Conservation (phyloP, 1,140 invertebrate genomes). For the Tetramorium alpestre region DNA sequence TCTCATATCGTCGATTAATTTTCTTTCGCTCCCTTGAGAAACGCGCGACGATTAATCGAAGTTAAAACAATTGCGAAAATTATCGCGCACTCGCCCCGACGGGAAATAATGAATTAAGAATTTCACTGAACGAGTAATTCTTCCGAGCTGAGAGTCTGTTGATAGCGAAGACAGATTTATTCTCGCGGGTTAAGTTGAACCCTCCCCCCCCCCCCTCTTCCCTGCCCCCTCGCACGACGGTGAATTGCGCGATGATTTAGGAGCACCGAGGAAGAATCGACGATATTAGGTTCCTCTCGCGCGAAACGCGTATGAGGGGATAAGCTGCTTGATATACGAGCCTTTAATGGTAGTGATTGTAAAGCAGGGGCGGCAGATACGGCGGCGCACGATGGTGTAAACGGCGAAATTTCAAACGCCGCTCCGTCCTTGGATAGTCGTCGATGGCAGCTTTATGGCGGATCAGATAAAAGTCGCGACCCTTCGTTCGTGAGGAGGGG, state of each 20-base stretch:
- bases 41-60: slow-evolving; percentile 36
- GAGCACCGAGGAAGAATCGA: slow-evolving; percentile 6
- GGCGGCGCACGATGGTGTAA: slow-evolving; percentile 40
- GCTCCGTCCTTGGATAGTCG: slow-evolving; percentile 44
- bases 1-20: slow-evolving; percentile 56
- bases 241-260: slow-evolving; percentile 44
- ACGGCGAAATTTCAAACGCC: slow-evolving; percentile 62
- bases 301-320: slow-evolving; percentile 26
- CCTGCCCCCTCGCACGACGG: background rate
- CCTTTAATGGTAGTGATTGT: slow-evolving; percentile 72
- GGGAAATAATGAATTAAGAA: slow-evolving; percentile 45
- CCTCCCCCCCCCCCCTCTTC: no score
- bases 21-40: slow-evolving; percentile 14
- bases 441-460: slow-evolving; percentile 75
- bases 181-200: slow-evolving; percentile 9
- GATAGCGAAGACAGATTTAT: slow-evolving; percentile 53
- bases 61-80: slow-evolving; percentile 38
- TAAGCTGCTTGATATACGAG: slow-evolving; percentile 70
- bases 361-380: slow-evolving; percentile 41
- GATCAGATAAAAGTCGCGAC: slow-evolving; percentile 73
- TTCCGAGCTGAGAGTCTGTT: slow-evolving; percentile 15
- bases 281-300: slow-evolving; percentile 29
- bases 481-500: slow-evolving; percentile 35
- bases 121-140: slow-evolving; percentile 34
- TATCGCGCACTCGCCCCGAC: slow-evolving; percentile 18